Evolutionary conservation across 1,140 invertebrate species (phyloP).

Genomic region (Trachelipus rathkii): DNA sequence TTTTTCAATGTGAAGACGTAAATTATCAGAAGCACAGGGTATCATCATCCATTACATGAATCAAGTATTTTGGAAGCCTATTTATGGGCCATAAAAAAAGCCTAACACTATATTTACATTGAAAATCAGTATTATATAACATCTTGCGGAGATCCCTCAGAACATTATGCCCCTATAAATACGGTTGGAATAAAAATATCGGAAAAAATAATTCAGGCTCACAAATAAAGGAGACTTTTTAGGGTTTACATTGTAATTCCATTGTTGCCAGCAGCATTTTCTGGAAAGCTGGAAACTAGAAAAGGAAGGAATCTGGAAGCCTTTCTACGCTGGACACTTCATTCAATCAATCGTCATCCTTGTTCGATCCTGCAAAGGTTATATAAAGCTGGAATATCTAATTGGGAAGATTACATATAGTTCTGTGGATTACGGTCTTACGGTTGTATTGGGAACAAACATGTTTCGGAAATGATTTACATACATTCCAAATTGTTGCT

Average conservation of each 20-base stretch:
- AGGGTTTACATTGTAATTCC: conserved; percentile 26
- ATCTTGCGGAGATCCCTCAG: neutral
- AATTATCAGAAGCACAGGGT: conserved; percentile 30
- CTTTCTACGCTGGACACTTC: conserved; percentile 7
- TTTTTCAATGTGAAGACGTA: conserved; percentile 7
- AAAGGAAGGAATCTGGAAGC: conserved; percentile 5
- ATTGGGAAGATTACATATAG: conserved; percentile 24
- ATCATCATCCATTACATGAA: conserved; percentile 27
- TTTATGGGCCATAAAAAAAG: conserved; percentile 25
- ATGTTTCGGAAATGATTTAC: conserved; percentile 25
- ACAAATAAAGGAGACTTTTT: conserved; percentile 21
- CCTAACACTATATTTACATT: conserved; percentile 24
- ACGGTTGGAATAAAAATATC: conserved; percentile 8
- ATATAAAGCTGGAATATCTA: conserved; percentile 12
- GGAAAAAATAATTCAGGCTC: conserved; percentile 22
- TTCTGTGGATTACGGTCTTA: conserved; percentile 24
- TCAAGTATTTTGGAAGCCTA: conserved; percentile 21
- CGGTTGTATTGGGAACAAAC: conserved; percentile 11
- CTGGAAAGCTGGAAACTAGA: conserved; percentile 18
- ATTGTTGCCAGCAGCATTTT: conserved; percentile 22
- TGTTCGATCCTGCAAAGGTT: conserved; percentile 28
- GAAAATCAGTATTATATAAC: conserved; percentile 31
- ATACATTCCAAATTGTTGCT: conserved; percentile 24
- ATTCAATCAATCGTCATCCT: conserved; percentile 22
- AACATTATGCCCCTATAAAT: conserved; percentile 1